Conservation (phyloP, 2,888 invertebrate genomes). For the Malthinus seriepunctatus region DNA sequence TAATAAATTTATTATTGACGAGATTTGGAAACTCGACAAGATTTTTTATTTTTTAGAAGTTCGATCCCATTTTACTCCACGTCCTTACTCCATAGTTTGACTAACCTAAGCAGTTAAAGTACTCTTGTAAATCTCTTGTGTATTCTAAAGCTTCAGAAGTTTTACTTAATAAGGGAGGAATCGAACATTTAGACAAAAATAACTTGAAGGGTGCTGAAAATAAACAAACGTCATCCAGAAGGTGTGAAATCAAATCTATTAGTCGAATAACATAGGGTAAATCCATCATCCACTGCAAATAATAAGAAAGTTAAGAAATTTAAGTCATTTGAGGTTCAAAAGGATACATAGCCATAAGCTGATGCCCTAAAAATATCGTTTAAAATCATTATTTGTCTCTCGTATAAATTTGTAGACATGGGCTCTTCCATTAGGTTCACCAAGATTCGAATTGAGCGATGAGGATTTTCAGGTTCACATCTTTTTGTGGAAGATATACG, state of each 20-base stretch:
- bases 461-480: conserved; percentile 16
- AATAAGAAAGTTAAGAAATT: conserved; percentile 12
- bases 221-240: conserved; percentile 28
- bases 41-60: too few relatives aligned
- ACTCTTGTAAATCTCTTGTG: conserved; percentile 42
- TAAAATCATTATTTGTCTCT: conserved; percentile 27
- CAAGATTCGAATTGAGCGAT: conserved; percentile 23
- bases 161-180: conserved; percentile 45
- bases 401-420: conserved; percentile 21
- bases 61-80: too few relatives aligned
- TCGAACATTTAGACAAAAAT: conserved; percentile 44
- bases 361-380: conserved; percentile 30
- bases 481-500: not conserved
- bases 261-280: conserved; percentile 45
- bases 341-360: conserved; percentile 33
- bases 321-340: not conserved
- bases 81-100: too few relatives aligned
- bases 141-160: conserved; percentile 43
- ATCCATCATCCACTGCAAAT: conserved; percentile 46
- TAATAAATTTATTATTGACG: too few relatives aligned
- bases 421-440: conserved; percentile 29
- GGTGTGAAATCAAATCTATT: conserved; percentile 45
- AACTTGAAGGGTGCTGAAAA: conserved; percentile 41
- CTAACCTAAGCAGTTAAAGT: conserved; percentile 49
- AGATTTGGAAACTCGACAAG: too few relatives aligned